Evolutionary conservation across 2,113 vertebrate species (phyloP), one percentile per base, ranked within the genome.

Genomic region (Misgurnus anguillicaudatus): DNA sequence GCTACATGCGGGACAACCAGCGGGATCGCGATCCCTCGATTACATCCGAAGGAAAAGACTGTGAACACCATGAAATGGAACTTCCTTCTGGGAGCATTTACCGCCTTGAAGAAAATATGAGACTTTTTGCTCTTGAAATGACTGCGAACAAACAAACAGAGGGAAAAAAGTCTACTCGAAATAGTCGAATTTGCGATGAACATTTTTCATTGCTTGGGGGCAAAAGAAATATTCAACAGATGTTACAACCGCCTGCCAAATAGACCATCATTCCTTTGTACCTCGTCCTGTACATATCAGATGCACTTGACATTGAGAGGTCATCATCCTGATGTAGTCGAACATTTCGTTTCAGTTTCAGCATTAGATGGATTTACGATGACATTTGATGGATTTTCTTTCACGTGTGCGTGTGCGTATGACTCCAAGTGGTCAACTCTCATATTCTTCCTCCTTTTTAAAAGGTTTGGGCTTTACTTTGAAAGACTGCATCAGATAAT

Each of bases 281-380:
- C 85, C 87, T 84, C 72, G 78, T 87, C 88, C 87, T 91, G 88
- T 91, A 88, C 89, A 92, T 93, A 92, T 92, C 89, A 88, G 85
- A 88, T 83, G 86, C 88, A 87, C 85, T 83, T 82, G 85, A 88
- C 86, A 83, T 83, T 74, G 73, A 81, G 73, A 74, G 73, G 84
- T 85, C 88, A 67, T 81, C 85, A 55, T 80, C 83, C 87, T 73
- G 77, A 68, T 75, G 47, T 73, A 53, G 77, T 70, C 58, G 13
- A 73, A 21, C n/a, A 64, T 75, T 72, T 24, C 79, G 53, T 42
- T 64, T 55, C 41, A 17, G 55, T 66, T 69, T 76, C 69, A 81
- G 78, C 81, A 84, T 62, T 71, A 75, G 80, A 87, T 78, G 69
- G 75, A 72, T 68, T 72, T 48, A 80, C 60, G 42, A 51, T 39